Evolutionary conservation across 2,797 vertebrate genomes (phyloP).

Genomic region (Gymnodraco acuticeps): DNA sequence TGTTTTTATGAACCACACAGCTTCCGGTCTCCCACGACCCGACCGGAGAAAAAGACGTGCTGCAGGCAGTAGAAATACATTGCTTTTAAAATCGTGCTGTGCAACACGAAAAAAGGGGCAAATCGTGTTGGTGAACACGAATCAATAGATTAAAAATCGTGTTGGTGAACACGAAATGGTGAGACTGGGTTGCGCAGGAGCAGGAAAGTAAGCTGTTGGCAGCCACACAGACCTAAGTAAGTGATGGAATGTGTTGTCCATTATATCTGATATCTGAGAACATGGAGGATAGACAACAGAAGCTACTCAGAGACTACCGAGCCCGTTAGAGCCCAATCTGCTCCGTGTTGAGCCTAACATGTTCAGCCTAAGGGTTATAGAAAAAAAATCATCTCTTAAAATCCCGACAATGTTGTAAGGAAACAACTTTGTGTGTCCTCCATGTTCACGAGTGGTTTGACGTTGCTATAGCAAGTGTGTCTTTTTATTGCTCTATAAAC

Average conservation of each 20-base stretch:
- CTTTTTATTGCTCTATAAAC: slow-evolving; percentile 25
- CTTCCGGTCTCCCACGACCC: too few species aligned
- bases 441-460: background rate
- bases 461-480: slow-evolving; percentile 4
- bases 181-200: too few species aligned
- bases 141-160: too few species aligned
- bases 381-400: background rate
- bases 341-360: background rate
- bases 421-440: background rate
- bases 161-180: too few species aligned
- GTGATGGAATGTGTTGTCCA: slow-evolving; percentile 61
- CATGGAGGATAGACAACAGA: slow-evolving; percentile 30
- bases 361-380: background rate
- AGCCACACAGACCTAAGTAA: slow-evolving; percentile 39
- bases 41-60: too few species aligned
- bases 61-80: too few species aligned
- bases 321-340: slow-evolving; percentile 13
- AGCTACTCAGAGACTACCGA: slow-evolving; percentile 24
- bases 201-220: slow-evolving; percentile 68
- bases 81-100: too few species aligned
- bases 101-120: too few species aligned
- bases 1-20: too few species aligned
- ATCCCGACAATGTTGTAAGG: background rate
- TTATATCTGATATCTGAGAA: slow-evolving; percentile 58
- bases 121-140: too few species aligned